phyloP scores from a whole-genome alignment of 2,888 invertebrate genomes.

The Drosophila robusta region DNA sequence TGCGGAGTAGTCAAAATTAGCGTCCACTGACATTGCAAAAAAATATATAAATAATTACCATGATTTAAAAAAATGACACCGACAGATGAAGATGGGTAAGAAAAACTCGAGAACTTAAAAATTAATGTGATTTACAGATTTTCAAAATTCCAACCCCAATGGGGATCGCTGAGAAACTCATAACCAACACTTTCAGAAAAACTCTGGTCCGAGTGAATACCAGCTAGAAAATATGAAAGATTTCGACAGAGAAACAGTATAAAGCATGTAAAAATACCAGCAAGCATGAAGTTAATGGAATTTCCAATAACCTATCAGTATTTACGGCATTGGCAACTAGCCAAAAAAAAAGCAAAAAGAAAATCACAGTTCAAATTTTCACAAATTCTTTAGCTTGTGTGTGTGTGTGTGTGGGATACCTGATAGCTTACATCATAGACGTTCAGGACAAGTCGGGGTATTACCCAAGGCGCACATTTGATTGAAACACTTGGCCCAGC shows the following conservation, averaged over 20 bases:
- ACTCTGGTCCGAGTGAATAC: not conserved
- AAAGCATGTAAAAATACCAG: not conserved
- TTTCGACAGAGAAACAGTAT: not conserved
- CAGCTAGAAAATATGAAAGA: not conserved
- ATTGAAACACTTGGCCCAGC: constrained; percentile 50
- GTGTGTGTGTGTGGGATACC: not conserved
- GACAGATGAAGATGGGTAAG: too few relatives aligned
- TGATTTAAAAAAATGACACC: too few relatives aligned
- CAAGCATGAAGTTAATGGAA: not conserved
- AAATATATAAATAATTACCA: too few relatives aligned
- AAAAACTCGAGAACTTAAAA: too few relatives aligned
- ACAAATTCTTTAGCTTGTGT: not conserved
- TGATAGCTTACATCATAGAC: constrained; percentile 22
- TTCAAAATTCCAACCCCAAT: too few relatives aligned
- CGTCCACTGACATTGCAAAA: too few relatives aligned
- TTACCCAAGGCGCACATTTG: constrained; percentile 60
- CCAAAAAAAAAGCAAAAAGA: not conserved
- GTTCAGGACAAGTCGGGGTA: constrained; percentile 1
- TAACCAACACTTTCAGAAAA: not conserved
- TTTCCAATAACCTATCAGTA: constrained; percentile 16
- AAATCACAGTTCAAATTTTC: not conserved
- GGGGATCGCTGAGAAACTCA: not conserved
- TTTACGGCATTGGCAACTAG: constrained; percentile 2
- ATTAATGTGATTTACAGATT: too few relatives aligned
- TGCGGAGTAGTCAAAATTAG: too few relatives aligned